Evolutionary conservation across 2,888 invertebrate species (phyloP).

Genomic region (Cecidostiba fungosa): DNA sequence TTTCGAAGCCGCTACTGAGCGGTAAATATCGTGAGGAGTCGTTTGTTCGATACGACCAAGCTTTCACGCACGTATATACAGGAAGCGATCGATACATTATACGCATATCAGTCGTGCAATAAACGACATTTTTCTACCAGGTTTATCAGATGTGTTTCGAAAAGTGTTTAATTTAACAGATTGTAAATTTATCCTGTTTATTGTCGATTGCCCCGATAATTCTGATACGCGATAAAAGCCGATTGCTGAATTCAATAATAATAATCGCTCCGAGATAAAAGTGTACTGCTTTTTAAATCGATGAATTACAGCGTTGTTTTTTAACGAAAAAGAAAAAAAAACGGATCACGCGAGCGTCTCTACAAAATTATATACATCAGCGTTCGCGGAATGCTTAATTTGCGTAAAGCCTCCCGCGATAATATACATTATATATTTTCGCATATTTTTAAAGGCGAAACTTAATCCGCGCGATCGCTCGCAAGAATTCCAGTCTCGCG

Average conservation of each 20-base stretch:
- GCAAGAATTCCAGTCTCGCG: not conserved
- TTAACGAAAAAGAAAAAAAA: not conserved
- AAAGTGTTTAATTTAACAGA: not conserved
- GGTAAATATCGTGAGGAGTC: not conserved
- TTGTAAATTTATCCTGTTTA: not conserved
- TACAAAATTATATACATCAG: not conserved
- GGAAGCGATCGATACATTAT: not conserved
- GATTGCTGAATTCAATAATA: too few species aligned
- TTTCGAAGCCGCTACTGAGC: constrained; percentile 28
- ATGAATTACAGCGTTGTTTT: not conserved
- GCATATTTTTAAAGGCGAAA: constrained; percentile 27
- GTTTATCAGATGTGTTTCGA: not conserved
- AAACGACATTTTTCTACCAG: not conserved
- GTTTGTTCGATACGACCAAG: not conserved
- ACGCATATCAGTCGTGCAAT: not conserved
- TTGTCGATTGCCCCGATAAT: not conserved
- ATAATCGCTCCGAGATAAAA: not conserved
- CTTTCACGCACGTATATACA: not conserved
- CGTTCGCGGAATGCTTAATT: constrained; percentile 35
- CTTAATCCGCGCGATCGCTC: not conserved
- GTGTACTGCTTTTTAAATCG: not conserved
- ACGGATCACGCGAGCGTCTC: not conserved
- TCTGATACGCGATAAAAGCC: too few species aligned
- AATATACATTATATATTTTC: constrained; percentile 44
- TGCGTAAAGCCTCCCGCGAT: not conserved